Base-by-base conservation (phyloP, 2,888 invertebrate species). In the Mythimna pallens region DNA sequence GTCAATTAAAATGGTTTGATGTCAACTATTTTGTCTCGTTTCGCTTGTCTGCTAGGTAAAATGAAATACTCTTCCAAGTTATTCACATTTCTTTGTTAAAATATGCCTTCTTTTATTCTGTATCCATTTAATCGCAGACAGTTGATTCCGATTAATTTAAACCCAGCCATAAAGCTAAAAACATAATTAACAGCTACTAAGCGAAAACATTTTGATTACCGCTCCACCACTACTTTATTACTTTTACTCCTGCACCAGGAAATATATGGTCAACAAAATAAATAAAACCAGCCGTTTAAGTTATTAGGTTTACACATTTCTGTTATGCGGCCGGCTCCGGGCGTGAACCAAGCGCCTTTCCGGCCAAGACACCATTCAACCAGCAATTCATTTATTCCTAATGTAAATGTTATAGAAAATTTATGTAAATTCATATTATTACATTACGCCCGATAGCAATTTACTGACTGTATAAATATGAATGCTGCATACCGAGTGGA, bases 341-440 rank as follows among this genome's bases (percentile, higher is more conserved):
- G 74, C 78, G 78, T 82, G 82, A 80, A 80, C 67, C 68, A 75
- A 73, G 75, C 62, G 65, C 74, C 74, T 81, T 70, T 74, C 81
- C 82, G 62, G 70, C 79, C 73, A 85, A 64, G 82, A 76, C 81
- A 88, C 88, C 87, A 91, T 90, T 89, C 87, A 88, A 86, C 83
- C 87, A 77, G 87, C 93, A 92, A 93, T 94, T 93, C 93, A 93
- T 95, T 94, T 93, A 92, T 93, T 93, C 92, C 88, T 92, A 93
- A 95, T 95, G 95, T 94, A 95, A 95, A 95, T 95, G 92, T 95
- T 92, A 95, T 95, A 94, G 94, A 92, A 92, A 93, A 93, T 94
- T 92, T 95, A 95, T 95, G 95, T 95, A 94, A 95, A 96, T 96
- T 91, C 89, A 89, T 89, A 92, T 93, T 95, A 95, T 95, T 94